Percentiles rank a stretch among this genome's conserved stretches.
Evolutionary conservation across 2,888 invertebrate species (phyloP).

Genomic region (Chrysopilus asiliformis): DNA sequence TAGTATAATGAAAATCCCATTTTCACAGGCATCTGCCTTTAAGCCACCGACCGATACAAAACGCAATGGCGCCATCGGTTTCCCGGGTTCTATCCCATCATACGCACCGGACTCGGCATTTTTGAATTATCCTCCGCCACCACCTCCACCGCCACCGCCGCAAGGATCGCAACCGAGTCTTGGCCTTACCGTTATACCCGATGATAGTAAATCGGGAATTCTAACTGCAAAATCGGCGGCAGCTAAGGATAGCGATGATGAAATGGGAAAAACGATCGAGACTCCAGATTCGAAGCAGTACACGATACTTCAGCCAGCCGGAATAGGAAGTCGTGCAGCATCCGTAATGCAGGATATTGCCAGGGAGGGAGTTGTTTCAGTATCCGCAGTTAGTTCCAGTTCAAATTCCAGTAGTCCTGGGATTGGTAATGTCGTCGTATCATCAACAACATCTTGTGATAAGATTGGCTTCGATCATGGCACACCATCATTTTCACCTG

Average conservation of each 20-base stretch:
- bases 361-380: slow-evolving; percentile 49
- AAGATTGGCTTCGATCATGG: slow-evolving; percentile 16
- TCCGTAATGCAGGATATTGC: slow-evolving; percentile 67
- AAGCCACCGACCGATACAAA: slow-evolving; percentile 57
- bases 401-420: slow-evolving; percentile 17
- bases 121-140: slow-evolving; percentile 48
- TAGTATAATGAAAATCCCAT: slow-evolving; percentile 40
- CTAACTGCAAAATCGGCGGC: slow-evolving; percentile 3
- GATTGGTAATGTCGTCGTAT: slow-evolving; percentile 40
- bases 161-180: not conserved
- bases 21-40: slow-evolving; percentile 66
- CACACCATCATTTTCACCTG: slow-evolving; percentile 56
- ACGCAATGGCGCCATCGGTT: slow-evolving; percentile 38
- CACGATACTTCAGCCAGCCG: slow-evolving; percentile 75
- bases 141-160: slow-evolving; percentile 1
- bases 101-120: slow-evolving; percentile 58
- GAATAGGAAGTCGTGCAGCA: slow-evolving; percentile 65
- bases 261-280: slow-evolving; percentile 19
- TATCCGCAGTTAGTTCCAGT: slow-evolving; percentile 36
- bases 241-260: slow-evolving; percentile 16
- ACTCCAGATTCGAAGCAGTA: slow-evolving; percentile 59
- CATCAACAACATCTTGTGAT: slow-evolving; percentile 25
- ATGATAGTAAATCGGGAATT: not conserved
- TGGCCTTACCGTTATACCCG: not conserved
- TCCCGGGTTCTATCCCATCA: slow-evolving; percentile 42